Evolutionary conservation across 2,888 invertebrate species (phyloP).

Genomic region (Craniophora ligustri): DNA sequence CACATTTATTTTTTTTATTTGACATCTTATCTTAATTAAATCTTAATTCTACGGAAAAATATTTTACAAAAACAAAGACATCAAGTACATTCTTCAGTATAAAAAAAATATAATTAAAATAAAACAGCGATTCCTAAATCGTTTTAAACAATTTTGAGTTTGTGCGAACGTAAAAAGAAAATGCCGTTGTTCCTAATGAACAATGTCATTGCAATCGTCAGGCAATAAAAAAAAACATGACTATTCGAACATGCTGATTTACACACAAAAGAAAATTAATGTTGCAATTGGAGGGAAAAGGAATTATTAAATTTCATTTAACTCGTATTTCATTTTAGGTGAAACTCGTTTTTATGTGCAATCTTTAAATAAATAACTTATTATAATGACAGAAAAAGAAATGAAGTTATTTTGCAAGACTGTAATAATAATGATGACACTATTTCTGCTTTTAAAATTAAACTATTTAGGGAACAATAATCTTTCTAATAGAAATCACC

Average conservation of each 20-base stretch:
- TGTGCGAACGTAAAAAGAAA: constrained; percentile 56
- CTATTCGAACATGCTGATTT: constrained; percentile 6
- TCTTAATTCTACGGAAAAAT: constrained; percentile 45
- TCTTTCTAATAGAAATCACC: not conserved
- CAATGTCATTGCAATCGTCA: constrained; percentile 42
- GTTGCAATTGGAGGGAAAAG: constrained; percentile 58
- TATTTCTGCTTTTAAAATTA: not conserved
- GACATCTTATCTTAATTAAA: constrained; percentile 49
- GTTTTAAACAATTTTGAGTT: constrained; percentile 25
- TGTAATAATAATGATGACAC: no score
- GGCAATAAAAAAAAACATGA: constrained; percentile 42
- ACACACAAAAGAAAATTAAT: constrained; percentile 18
- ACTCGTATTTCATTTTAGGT: constrained; percentile 1
- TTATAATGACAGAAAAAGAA: no score
- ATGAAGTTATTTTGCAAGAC: no score
- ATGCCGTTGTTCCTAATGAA: constrained; percentile 66
- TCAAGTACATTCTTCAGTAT: constrained; percentile 36
- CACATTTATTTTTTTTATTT: constrained; percentile 68
- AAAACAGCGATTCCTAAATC: constrained; percentile 20
- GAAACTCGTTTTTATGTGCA: no score
- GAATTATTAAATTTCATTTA: constrained; percentile 8
- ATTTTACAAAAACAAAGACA: constrained; percentile 48
- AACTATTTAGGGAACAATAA: not conserved
- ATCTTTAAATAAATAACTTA: no score
- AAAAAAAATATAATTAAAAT: constrained; percentile 37